These are phyloP conservation scores for Pseudocheirus occidentalis DNA, from an alignment of 2,797 vertebrate species.

Conservation along the genomic window DNA sequence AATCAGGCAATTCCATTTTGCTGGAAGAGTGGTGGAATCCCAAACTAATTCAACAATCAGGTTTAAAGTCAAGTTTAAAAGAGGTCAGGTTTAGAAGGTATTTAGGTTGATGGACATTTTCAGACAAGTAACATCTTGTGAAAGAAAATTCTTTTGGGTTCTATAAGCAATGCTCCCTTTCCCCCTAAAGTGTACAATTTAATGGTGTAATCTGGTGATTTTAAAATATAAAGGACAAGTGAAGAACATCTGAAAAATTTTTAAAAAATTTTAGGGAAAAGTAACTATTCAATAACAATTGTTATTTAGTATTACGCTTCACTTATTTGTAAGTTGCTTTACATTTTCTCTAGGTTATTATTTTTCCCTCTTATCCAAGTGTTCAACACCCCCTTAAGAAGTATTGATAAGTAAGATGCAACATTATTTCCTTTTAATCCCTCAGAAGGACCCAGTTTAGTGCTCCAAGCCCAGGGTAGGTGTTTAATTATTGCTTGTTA, in stretches of 20 bases:
- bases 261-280: constrained; percentile 21
- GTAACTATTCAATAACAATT: background rate
- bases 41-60: constrained; percentile 1
- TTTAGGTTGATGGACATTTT: background rate
- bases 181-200: background rate
- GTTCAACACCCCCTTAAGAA: background rate
- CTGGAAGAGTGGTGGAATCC: constrained; percentile 9
- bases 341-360: constrained; percentile 17
- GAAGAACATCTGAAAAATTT: background rate
- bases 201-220: background rate
- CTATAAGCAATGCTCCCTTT: background rate
- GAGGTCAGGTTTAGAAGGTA: constrained; percentile 19
- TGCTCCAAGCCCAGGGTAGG: constrained; percentile 15
- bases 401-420: background rate
- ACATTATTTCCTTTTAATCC: background rate
- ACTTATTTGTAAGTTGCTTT: background rate
- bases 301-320: background rate
- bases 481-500: constrained; percentile 7
- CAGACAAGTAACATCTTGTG: background rate
- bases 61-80: background rate
- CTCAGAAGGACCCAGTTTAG: background rate
- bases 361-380: background rate
- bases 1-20: background rate
- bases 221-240: background rate
- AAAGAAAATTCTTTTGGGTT: constrained; percentile 24